These are phyloP conservation scores for Chironomus tentans DNA, from an alignment of 2,888 invertebrate genomes.

Conservation along the genomic window DNA sequence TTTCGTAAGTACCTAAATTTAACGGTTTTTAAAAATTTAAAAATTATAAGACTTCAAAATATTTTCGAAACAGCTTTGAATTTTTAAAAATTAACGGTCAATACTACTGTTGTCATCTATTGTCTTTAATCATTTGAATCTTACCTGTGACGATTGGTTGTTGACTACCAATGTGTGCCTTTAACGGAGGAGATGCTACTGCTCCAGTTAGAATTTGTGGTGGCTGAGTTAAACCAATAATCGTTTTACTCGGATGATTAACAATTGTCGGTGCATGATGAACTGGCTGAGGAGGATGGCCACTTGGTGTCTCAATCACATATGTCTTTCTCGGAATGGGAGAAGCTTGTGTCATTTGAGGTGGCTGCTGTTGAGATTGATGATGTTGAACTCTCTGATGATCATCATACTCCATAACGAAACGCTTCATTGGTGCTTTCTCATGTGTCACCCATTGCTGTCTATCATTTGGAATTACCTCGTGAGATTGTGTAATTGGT, in stretches of 20 bases:
- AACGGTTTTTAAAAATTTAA: no score
- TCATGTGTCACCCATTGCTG: conserved; percentile 15
- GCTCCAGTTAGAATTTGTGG: conserved; percentile 46
- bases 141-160: conserved; percentile 44
- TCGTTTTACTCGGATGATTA: conserved; percentile 38
- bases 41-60: no score
- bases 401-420: conserved; percentile 16
- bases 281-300: conserved; percentile 27
- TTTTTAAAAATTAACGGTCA: no score
- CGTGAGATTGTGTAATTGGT: conserved; percentile 28
- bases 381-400: conserved; percentile 30
- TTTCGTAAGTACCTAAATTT: no score
- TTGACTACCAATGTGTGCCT: conserved; percentile 41
- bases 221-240: conserved; percentile 36
- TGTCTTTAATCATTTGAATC: neutral
- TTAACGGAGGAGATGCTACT: conserved; percentile 49
- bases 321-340: neutral
- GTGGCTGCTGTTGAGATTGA: conserved; percentile 33
- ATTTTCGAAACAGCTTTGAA: no score
- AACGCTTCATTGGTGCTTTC: conserved; percentile 13
- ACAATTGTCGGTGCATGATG: conserved; percentile 34
- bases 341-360: neutral
- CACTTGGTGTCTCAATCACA: conserved; percentile 12
- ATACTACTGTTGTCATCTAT: no score
- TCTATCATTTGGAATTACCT: neutral